These are phyloP conservation scores for human (Homo sapiens) DNA, from an alignment of 2,113 vertebrate genomes.

Conservation along the genomic window DNA sequence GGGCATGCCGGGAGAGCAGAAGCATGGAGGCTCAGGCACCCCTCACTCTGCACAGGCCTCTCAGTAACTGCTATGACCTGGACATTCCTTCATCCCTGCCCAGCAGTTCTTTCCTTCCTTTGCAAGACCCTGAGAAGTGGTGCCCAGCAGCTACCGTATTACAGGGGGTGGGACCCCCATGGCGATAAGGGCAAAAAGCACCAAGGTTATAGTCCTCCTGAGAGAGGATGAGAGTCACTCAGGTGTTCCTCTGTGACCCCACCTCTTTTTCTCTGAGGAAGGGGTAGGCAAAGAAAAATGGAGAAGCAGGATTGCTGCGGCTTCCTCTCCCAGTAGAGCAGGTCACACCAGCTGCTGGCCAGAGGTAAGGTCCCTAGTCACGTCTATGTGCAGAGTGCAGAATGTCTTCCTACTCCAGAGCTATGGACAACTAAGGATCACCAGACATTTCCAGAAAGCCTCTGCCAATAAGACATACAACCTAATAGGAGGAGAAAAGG, in stretches of 20 bases:
- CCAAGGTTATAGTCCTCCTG: no score
- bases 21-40: neutral
- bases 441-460: neutral
- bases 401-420: neutral
- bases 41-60: neutral
- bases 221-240: neutral
- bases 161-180: neutral
- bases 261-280: neutral
- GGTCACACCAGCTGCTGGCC: neutral
- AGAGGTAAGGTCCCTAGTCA: neutral
- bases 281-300: neutral
- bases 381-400: neutral
- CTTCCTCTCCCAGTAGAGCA: neutral
- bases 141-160: neutral
- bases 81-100: neutral
- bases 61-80: neutral
- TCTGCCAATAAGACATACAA: neutral
- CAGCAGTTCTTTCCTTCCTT: neutral
- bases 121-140: neutral
- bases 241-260: neutral
- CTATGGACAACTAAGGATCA: neutral
- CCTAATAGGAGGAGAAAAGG: neutral
- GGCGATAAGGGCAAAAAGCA: accelerated
- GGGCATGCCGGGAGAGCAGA: accelerated
- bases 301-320: neutral